These are phyloP conservation scores for Crepidodera aurea DNA, from an alignment of 2,888 invertebrate genomes.

Conservation along the genomic window DNA sequence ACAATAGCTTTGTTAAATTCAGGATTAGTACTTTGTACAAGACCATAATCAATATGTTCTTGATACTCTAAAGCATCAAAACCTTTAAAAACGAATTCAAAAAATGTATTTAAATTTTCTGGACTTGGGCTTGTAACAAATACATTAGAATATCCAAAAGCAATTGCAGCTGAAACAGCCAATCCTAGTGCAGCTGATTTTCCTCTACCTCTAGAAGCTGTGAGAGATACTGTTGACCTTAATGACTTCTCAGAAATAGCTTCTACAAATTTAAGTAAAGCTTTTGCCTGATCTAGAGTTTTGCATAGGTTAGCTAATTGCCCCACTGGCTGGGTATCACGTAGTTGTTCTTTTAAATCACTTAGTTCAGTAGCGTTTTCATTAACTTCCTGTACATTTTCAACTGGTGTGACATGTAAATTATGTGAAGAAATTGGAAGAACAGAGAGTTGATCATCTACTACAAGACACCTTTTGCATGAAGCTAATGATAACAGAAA, in stretches of 20 bases:
- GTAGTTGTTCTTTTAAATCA: constrained; percentile 81
- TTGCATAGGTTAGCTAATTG: constrained; percentile 87
- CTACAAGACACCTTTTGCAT: constrained; percentile 87
- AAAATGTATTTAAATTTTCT: constrained; percentile 96
- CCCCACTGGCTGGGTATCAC: constrained; percentile 92
- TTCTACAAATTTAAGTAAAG: constrained; percentile 91
- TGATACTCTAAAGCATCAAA: constrained; percentile 93
- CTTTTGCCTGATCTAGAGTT: constrained; percentile 94
- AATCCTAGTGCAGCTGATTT: constrained; percentile 98
- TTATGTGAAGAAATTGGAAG: constrained; percentile 92
- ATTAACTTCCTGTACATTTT: constrained; percentile 63
- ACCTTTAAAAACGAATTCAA: constrained; percentile 96
- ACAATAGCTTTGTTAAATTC: constrained; percentile 97
- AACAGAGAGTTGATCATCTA: constrained; percentile 92
- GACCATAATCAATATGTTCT: constrained; percentile 94
- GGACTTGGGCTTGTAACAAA: constrained; percentile 98
- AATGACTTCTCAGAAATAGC: constrained; percentile 91
- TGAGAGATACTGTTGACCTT: constrained; percentile 91
- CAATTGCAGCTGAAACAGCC: constrained; percentile 85
- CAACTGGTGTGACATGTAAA: constrained; percentile 79
- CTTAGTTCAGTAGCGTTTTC: constrained; percentile 70
- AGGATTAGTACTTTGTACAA: constrained; percentile 93
- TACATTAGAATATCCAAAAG: constrained; percentile 86
- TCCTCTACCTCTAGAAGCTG: constrained; percentile 96
- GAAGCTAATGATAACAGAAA: constrained; percentile 90